Evolutionary conservation across 2,888 invertebrate genomes (phyloP).

Genomic region (Graphium colonna): DNA sequence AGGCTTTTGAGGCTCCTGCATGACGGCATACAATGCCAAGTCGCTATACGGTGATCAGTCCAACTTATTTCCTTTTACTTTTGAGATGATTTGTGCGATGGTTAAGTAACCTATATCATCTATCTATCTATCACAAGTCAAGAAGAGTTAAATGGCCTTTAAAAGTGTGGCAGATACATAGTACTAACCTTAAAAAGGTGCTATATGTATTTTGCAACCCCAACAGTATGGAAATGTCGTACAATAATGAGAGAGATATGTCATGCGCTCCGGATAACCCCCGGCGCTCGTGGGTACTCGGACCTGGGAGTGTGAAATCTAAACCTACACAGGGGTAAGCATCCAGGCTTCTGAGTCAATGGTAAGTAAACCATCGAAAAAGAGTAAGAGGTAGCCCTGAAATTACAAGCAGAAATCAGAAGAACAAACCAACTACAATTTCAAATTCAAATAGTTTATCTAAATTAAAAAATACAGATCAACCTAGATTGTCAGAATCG

Average conservation of each 20-base stretch:
- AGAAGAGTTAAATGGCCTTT: not conserved
- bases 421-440: not conserved
- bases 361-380: not conserved
- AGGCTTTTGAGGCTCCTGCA: too few species aligned
- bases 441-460: constrained; percentile 7
- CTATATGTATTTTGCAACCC: not conserved
- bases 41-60: too few species aligned
- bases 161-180: not conserved
- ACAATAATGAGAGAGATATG: not conserved
- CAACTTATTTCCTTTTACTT: too few species aligned
- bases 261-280: constrained; percentile 15
- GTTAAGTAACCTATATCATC: not conserved
- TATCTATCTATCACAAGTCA: not conserved
- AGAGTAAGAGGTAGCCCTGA: not conserved
- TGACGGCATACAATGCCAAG: too few species aligned
- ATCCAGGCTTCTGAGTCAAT: constrained; percentile 10
- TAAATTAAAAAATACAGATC: not conserved
- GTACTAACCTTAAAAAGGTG: not conserved
- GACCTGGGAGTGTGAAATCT: constrained; percentile 19
- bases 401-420: not conserved
- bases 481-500: not conserved
- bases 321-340: constrained; percentile 6
- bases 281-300: constrained; percentile 27
- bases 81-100: too few species aligned
- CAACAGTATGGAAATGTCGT: not conserved